These are phyloP conservation scores for Lithophane socia DNA, from an alignment of 2,888 invertebrate species.

Conservation along the genomic window DNA sequence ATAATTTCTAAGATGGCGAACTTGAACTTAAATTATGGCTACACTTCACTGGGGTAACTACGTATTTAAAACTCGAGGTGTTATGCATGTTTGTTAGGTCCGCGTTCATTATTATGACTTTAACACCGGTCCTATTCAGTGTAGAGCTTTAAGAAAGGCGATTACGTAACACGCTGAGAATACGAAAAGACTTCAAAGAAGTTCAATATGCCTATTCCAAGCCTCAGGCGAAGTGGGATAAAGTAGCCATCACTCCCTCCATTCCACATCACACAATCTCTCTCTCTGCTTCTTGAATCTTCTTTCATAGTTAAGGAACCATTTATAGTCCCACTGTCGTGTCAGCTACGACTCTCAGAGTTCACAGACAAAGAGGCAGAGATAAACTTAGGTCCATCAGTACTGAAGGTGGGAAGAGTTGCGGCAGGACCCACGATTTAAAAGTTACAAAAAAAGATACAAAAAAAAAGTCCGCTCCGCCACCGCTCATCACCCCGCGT, in stretches of 20 bases:
- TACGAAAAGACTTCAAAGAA: background rate
- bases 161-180: background rate
- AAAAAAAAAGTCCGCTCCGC: background rate
- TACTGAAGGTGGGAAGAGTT: background rate
- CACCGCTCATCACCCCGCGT: background rate
- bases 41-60: background rate
- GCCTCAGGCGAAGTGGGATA: background rate
- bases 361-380: too few species aligned
- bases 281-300: background rate
- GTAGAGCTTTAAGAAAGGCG: background rate
- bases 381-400: too few species aligned
- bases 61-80: conserved; percentile 11
- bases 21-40: background rate
- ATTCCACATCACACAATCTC: background rate
- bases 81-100: background rate
- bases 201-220: background rate
- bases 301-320: background rate
- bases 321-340: background rate
- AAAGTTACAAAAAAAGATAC: background rate
- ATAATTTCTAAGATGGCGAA: background rate
- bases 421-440: background rate
- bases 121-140: background rate
- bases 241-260: background rate
- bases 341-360: background rate
- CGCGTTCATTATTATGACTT: conserved; percentile 32